Conservation (phyloP, 2,113 vertebrate species). For the Agapornis roseicollis region DNA sequence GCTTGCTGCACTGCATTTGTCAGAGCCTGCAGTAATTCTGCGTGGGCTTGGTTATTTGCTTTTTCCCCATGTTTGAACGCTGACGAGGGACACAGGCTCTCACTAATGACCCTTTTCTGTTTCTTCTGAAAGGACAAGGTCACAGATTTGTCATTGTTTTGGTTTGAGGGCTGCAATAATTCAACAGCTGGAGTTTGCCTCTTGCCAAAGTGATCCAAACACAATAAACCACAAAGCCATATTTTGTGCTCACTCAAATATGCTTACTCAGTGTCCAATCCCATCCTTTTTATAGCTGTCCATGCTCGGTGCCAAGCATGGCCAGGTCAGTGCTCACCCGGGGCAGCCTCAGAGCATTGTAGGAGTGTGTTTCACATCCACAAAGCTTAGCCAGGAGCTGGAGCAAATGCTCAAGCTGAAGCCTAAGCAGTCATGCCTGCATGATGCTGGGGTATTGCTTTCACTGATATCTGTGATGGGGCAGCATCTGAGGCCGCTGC, state of each 20-base stretch:
- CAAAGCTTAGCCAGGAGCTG: background rate
- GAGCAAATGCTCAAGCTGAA: accelerated
- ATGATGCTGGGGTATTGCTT: accelerated
- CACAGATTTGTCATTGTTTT: background rate
- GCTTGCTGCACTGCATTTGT: accelerated
- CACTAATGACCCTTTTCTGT: background rate
- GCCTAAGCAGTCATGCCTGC: accelerated
- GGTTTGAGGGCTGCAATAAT: background rate
- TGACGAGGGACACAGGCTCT: background rate
- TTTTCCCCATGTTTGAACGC: accelerated
- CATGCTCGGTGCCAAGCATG: background rate
- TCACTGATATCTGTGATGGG: accelerated
- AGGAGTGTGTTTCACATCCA: background rate
- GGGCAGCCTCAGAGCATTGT: accelerated
- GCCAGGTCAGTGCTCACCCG: background rate
- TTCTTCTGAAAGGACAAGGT: background rate
- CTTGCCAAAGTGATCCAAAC: background rate
- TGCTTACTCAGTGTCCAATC: accelerated
- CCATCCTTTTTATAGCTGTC: background rate
- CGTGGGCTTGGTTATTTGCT: accelerated
- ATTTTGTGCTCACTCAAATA: background rate
- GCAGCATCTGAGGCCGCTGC: background rate
- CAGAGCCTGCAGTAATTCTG: background rate
- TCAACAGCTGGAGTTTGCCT: background rate
- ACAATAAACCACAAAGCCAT: background rate